A percentile compares a stretch with the other conserved stretches of the same genome.
Conservation (phyloP, 1,140 invertebrate species). For the Diachasmimorpha longicaudata region DNA sequence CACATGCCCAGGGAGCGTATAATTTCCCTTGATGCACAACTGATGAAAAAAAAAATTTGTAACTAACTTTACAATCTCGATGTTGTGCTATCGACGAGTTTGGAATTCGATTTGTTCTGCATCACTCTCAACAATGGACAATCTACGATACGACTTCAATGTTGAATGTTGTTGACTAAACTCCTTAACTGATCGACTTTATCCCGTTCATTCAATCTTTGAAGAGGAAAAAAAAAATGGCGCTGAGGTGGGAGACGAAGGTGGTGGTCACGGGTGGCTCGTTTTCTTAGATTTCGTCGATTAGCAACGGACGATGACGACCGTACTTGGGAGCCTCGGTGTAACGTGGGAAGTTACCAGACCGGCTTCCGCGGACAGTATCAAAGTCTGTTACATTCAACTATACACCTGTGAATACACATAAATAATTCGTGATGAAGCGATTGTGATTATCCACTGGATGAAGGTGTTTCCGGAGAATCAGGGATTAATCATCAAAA, state of each 20-base stretch:
- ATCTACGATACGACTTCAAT: too few species aligned
- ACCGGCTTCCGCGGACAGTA: slow-evolving; percentile 18
- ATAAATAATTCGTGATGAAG: slow-evolving; percentile 3
- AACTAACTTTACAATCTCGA: too few species aligned
- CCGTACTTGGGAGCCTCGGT: slow-evolving; percentile 4
- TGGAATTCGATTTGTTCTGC: too few species aligned
- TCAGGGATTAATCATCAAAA: neutral
- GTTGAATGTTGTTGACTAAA: too few species aligned
- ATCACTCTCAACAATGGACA: too few species aligned
- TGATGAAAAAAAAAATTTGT: too few species aligned
- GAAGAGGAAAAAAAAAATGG: neutral
- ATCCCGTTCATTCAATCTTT: neutral
- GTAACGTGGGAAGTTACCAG: slow-evolving; percentile 40
- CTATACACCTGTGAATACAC: slow-evolving; percentile 14
- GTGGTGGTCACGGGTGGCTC: slow-evolving; percentile 35
- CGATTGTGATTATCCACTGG: slow-evolving; percentile 13
- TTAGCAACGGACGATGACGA: slow-evolving; percentile 42
- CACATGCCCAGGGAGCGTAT: too few species aligned
- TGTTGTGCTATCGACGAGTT: too few species aligned
- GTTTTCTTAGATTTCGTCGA: slow-evolving; percentile 45
- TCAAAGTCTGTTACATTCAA: slow-evolving; percentile 6
- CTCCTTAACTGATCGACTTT: too few species aligned
- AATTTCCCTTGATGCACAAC: too few species aligned
- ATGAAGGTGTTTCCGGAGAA: neutral
- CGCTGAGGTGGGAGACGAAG: neutral